Evolutionary conservation across 2,888 invertebrate genomes (phyloP).

Genomic region (Drosophila recens): DNA sequence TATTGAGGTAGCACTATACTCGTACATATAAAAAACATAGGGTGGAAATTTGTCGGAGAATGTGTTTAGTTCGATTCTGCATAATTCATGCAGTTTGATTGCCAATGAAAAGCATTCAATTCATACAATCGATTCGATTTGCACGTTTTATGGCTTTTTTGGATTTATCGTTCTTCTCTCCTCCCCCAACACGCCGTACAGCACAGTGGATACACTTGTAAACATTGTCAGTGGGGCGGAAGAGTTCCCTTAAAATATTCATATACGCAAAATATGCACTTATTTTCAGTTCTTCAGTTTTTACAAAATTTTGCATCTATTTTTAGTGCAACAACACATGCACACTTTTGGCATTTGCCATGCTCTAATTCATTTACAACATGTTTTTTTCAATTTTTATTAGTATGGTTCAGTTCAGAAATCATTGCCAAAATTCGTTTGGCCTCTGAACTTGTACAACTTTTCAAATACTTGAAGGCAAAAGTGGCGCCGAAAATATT

Average conservation of each 20-base stretch:
- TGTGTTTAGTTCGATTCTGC: constrained; percentile 36
- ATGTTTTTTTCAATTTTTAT: constrained; percentile 15
- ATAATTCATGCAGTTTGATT: constrained; percentile 75
- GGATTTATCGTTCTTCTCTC: constrained; percentile 12
- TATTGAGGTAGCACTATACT: constrained; percentile 31
- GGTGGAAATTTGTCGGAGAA: neutral
- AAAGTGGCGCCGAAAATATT: constrained; percentile 1
- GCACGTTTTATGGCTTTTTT: constrained; percentile 58
- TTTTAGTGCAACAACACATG: constrained; percentile 23
- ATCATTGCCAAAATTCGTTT: constrained; percentile 14
- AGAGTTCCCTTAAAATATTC: neutral
- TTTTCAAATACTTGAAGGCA: neutral
- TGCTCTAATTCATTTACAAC: constrained; percentile 24
- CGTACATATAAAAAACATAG: neutral
- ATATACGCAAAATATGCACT: neutral
- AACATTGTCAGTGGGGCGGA: constrained; percentile 6
- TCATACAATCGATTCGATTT: constrained; percentile 74
- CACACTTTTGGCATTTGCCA: constrained; percentile 35
- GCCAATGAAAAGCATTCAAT: constrained; percentile 63
- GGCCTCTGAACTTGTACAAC: constrained; percentile 40
- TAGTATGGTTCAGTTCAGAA: neutral
- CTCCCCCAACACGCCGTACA: neutral
- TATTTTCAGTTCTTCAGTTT: neutral
- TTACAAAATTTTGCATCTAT: constrained; percentile 27
- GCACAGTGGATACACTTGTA: constrained; percentile 26